Conservation (phyloP, 1,140 invertebrate genomes). For the Drosophila nigromelanica region DNA sequence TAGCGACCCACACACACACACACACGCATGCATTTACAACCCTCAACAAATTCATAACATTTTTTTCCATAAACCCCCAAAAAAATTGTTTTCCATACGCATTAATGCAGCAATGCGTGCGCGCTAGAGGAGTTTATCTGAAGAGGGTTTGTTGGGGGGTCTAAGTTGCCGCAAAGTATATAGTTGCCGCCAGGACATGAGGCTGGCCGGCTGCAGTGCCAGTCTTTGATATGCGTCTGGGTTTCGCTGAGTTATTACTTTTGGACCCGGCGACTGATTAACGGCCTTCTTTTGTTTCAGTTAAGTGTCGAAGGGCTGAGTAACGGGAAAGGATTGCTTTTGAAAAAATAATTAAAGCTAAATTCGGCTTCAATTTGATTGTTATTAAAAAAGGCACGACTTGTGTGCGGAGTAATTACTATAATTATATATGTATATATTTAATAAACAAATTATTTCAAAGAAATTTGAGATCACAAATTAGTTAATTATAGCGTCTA, state of each 20-base stretch:
- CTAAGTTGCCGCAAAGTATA: background rate
- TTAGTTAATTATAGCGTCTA: too few relatives aligned
- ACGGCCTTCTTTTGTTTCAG: conserved; percentile 43
- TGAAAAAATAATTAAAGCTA: conserved; percentile 10
- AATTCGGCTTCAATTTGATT: background rate
- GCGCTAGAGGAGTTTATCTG: conserved; percentile 4
- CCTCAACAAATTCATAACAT: conserved; percentile 58
- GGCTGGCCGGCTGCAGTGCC: conserved; percentile 1
- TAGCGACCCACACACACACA: conserved; percentile 28
- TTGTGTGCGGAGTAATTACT: too few relatives aligned
- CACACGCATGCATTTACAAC: conserved; percentile 37
- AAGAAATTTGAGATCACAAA: too few relatives aligned
- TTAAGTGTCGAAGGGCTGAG: background rate
- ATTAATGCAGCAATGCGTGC: conserved; percentile 79
- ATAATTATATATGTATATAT: too few relatives aligned
- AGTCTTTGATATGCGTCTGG: conserved; percentile 31
- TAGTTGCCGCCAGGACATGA: background rate
- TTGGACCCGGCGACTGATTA: conserved; percentile 29
- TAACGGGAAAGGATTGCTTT: background rate
- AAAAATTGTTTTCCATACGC: conserved; percentile 78
- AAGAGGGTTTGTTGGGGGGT: too few relatives aligned
- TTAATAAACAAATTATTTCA: too few relatives aligned
- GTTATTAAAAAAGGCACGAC: too few relatives aligned
- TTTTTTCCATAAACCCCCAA: conserved; percentile 28
- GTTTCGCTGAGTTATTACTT: conserved; percentile 23